Evolutionary conservation across 2,113 vertebrate species (phyloP).

Genomic region (Cisticola juncidis): DNA sequence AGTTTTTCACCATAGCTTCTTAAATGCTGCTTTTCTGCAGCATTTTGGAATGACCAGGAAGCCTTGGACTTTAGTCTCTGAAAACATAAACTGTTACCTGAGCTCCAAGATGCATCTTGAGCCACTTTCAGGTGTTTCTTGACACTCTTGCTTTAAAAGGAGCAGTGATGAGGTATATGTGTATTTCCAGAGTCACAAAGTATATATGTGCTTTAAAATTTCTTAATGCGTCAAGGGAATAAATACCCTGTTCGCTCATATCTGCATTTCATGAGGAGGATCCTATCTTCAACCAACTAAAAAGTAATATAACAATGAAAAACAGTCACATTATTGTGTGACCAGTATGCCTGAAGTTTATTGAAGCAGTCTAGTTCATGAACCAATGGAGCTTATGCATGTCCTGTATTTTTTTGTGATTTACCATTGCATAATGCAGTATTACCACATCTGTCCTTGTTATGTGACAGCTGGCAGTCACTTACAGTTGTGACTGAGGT

Average conservation of each 20-base stretch:
- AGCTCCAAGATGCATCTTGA: background rate
- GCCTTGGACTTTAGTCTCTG: background rate
- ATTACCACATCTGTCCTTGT: background rate
- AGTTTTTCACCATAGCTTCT: background rate
- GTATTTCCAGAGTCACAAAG: background rate
- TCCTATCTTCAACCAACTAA: background rate
- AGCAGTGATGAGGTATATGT: background rate
- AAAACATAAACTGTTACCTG: background rate
- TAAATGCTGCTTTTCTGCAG: background rate
- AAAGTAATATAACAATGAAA: background rate
- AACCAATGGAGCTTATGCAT: background rate
- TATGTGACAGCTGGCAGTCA: accelerated
- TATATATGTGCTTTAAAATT: background rate
- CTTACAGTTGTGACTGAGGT: background rate
- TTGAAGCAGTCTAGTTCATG: background rate
- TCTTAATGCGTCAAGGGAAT: background rate
- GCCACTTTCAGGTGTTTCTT: background rate
- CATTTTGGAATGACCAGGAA: background rate
- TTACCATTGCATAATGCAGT: background rate
- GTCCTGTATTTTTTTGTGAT: background rate
- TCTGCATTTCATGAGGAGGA: background rate
- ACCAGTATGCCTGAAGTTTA: background rate
- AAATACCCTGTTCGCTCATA: accelerated
- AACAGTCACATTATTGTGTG: background rate
- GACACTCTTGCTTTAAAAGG: background rate